Conservation (phyloP, 2,113 vertebrate species). For the Rhinopomastus cyanomelas region DNA sequence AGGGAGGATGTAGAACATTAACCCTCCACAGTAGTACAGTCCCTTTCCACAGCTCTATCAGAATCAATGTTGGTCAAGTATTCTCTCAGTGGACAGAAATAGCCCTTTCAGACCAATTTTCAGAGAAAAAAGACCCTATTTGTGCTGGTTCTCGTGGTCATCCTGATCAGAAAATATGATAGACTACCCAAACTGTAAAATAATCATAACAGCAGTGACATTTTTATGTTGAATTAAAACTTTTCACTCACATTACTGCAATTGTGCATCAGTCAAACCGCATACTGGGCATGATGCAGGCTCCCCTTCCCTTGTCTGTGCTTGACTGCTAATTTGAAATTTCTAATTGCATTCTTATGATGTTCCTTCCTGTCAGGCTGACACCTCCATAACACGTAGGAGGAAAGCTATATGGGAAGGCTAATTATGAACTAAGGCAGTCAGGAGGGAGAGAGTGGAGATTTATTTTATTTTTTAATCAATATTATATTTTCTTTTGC, state of each 20-base stretch:
- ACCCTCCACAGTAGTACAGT: background rate
- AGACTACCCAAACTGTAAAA: background rate
- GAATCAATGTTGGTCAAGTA: background rate
- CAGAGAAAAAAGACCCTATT: background rate
- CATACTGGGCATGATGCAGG: background rate
- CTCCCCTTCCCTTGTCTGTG: background rate
- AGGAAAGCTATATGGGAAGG: constrained; percentile 19
- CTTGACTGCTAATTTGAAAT: constrained; percentile 24
- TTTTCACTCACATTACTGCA: background rate
- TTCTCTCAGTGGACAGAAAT: background rate
- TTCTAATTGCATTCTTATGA: constrained; percentile 36
- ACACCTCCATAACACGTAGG: constrained; percentile 10
- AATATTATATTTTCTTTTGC: constrained; percentile 39
- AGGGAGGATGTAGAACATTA: background rate
- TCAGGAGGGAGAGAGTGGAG: background rate
- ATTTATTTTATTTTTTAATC: constrained; percentile 54
- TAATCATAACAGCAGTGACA: background rate
- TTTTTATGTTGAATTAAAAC: background rate
- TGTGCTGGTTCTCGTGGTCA: background rate
- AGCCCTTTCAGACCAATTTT: background rate
- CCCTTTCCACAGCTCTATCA: background rate
- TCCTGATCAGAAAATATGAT: background rate
- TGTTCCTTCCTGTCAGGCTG: constrained; percentile 1
- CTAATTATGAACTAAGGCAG: constrained; percentile 38
- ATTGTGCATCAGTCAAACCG: background rate